A percentile compares a stretch with the other conserved stretches of the same genome.
Evolutionary conservation across 2,888 invertebrate genomes (phyloP).

Genomic region (Biston stratarius): DNA sequence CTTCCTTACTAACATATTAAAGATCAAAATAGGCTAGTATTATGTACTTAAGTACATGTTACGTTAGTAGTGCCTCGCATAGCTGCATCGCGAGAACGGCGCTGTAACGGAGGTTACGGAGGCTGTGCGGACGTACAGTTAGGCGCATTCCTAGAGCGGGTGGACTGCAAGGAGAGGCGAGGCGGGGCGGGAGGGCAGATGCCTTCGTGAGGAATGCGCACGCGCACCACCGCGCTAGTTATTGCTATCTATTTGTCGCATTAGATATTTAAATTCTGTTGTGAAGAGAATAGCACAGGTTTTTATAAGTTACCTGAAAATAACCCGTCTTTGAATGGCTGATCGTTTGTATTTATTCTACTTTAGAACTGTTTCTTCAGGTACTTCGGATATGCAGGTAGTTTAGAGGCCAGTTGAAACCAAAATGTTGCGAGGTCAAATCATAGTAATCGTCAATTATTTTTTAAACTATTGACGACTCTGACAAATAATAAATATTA

Average conservation of each 20-base stretch:
- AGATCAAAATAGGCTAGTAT: slow-evolving; percentile 6
- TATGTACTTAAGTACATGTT: slow-evolving; percentile 5
- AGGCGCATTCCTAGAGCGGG: slow-evolving; percentile 79
- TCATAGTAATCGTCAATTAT: too few relatives aligned
- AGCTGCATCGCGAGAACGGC: slow-evolving; percentile 33
- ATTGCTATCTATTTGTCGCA: slow-evolving; percentile 37
- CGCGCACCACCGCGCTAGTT: slow-evolving; percentile 54
- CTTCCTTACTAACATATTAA: slow-evolving; percentile 6
- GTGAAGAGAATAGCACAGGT: not conserved
- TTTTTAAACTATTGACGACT: too few relatives aligned
- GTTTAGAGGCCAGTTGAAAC: not conserved
- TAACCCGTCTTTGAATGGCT: not conserved
- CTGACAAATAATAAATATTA: not conserved
- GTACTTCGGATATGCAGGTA: too few relatives aligned
- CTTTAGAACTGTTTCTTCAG: too few relatives aligned
- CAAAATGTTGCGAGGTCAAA: too few relatives aligned
- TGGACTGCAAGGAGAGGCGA: slow-evolving; percentile 36
- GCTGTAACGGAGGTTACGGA: slow-evolving; percentile 60
- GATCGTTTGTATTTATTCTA: too few relatives aligned
- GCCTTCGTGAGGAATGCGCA: slow-evolving; percentile 54
- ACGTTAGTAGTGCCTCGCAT: slow-evolving; percentile 18
- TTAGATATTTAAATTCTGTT: slow-evolving; percentile 12
- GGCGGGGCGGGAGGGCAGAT: slow-evolving; percentile 39
- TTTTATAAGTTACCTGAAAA: not conserved
- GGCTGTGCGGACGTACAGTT: slow-evolving; percentile 75